These are phyloP conservation scores for Tetrax tetrax DNA, from an alignment of 2,113 vertebrate genomes.

Conservation along the genomic window DNA sequence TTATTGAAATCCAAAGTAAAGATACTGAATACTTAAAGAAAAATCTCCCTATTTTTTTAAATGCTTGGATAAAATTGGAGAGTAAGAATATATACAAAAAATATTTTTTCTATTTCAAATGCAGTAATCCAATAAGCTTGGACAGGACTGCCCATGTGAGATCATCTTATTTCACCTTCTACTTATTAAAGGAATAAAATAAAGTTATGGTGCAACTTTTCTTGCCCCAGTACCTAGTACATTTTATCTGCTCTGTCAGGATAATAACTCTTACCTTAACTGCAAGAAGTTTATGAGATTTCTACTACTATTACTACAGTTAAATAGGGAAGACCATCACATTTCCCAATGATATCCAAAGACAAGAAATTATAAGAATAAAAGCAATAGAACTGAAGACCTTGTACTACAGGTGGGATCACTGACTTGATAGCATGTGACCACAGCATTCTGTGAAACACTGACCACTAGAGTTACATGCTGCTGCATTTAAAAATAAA, in stretches of 20 bases:
- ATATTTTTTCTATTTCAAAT: neutral
- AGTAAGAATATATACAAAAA: neutral
- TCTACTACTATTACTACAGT: neutral
- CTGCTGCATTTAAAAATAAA: neutral
- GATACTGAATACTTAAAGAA: neutral
- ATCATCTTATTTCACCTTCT: neutral
- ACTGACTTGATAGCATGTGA: neutral
- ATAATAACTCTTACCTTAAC: neutral
- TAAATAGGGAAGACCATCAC: neutral
- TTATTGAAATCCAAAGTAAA: neutral
- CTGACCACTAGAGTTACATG: neutral
- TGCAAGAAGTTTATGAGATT: neutral
- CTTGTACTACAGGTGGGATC: neutral
- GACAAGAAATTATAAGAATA: neutral
- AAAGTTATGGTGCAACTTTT: neutral
- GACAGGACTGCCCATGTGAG: neutral
- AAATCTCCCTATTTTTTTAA: neutral
- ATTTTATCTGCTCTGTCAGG: neutral
- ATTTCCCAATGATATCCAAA: neutral
- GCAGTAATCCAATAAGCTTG: neutral
- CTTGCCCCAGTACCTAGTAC: neutral
- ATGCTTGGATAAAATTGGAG: neutral
- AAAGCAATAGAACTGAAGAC: neutral
- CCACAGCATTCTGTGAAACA: neutral
- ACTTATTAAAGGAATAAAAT: neutral